phyloP scores from a whole-genome alignment of 1,140 invertebrate genomes.

The Cydia fagiglandana region DNA sequence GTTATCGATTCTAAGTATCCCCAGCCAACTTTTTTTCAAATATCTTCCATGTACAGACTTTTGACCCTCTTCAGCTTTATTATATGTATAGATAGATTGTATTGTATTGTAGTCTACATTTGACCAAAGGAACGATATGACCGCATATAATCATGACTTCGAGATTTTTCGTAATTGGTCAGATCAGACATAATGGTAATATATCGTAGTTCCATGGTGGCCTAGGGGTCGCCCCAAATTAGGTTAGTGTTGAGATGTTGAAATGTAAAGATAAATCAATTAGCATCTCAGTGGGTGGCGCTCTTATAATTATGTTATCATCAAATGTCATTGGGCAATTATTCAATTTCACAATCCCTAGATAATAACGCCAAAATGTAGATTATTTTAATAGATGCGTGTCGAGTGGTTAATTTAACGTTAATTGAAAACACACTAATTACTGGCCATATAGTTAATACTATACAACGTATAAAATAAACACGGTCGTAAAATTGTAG shows the following conservation, averaged over 20 bases:
- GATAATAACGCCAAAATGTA: conserved; percentile 20
- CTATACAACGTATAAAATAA: conserved; percentile 11
- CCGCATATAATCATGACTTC: too few species aligned
- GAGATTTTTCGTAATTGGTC: too few species aligned
- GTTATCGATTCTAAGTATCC: too few species aligned
- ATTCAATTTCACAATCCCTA: conserved; percentile 34
- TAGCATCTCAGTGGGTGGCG: conserved; percentile 45
- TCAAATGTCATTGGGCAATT: conserved; percentile 40
- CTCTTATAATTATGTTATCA: conserved; percentile 49
- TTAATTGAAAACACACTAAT: conserved; percentile 20
- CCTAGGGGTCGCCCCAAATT: background rate
- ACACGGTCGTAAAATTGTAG: background rate
- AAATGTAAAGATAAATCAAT: conserved; percentile 40
- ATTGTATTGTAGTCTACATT: background rate
- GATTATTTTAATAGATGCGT: conserved; percentile 28
- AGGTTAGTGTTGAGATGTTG: conserved; percentile 11
- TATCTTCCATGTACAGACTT: too few species aligned
- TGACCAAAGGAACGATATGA: background rate
- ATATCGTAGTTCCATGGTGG: background rate
- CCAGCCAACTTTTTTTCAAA: too few species aligned
- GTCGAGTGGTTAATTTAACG: background rate
- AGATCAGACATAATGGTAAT: background rate
- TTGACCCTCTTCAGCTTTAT: too few species aligned
- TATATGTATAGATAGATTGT: too few species aligned
- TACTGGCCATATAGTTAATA: conserved; percentile 5